Percentiles rank a stretch among this genome's conserved stretches.
These are phyloP conservation scores for Allygus modestus DNA, from an alignment of 2,888 invertebrate species.

Conservation along the genomic window DNA sequence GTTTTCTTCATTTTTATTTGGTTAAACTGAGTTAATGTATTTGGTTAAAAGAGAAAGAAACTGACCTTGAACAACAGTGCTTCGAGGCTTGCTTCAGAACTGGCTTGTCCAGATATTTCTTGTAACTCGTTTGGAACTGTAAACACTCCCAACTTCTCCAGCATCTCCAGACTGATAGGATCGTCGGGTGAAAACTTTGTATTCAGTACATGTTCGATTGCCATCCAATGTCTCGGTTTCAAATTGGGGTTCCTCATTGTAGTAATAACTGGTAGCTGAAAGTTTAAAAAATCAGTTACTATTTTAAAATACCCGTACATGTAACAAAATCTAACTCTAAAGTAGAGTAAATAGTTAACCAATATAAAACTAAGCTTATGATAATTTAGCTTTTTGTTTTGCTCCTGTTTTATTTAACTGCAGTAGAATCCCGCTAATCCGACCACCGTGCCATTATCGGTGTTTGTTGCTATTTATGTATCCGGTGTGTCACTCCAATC, in stretches of 20 bases:
- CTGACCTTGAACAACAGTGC: conserved; percentile 84
- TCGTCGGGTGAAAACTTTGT: conserved; percentile 86
- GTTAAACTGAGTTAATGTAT: too few species aligned
- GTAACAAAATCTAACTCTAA: too few species aligned
- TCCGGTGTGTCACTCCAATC: too few species aligned
- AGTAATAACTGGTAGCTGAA: conserved; percentile 85
- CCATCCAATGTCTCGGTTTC: conserved; percentile 90
- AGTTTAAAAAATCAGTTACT: background rate
- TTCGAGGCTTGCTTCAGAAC: conserved; percentile 91
- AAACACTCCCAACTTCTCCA: conserved; percentile 87
- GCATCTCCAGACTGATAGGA: conserved; percentile 80
- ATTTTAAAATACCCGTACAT: conserved; percentile 69
- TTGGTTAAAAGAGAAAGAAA: background rate
- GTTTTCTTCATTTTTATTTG: too few species aligned
- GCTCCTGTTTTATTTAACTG: too few species aligned
- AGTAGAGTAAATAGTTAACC: too few species aligned
- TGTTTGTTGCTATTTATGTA: too few species aligned
- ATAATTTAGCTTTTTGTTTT: too few species aligned
- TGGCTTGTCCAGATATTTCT: conserved; percentile 92
- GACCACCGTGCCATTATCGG: too few species aligned
- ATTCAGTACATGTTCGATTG: conserved; percentile 83
- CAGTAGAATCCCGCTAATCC: too few species aligned
- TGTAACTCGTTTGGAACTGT: conserved; percentile 84
- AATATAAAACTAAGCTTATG: too few species aligned
- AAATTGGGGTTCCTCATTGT: conserved; percentile 89